Evolutionary conservation across 2,888 invertebrate genomes (phyloP).

Genomic region (Galerucella nymphaeae): DNA sequence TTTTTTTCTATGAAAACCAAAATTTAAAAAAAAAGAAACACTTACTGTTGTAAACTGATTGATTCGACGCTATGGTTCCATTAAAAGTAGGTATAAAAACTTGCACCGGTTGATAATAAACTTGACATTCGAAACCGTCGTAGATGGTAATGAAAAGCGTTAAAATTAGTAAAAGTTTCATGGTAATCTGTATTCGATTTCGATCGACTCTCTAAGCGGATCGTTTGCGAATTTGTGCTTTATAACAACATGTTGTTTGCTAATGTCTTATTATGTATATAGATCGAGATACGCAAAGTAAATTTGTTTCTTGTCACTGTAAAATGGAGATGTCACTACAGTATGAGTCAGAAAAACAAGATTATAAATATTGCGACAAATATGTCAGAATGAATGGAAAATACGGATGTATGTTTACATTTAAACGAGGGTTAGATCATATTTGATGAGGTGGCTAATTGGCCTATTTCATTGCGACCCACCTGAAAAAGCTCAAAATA

Average conservation of each 20-base stretch:
- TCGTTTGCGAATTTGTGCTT: constrained; percentile 16
- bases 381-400: no score
- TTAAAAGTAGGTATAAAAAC: constrained; percentile 51
- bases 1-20: no score
- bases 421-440: no score
- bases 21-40: neutral
- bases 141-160: constrained; percentile 31
- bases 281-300: constrained; percentile 8
- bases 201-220: neutral
- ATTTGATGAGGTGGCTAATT: no score
- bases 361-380: neutral
- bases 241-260: constrained; percentile 16
- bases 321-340: neutral
- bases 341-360: constrained; percentile 12
- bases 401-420: no score
- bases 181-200: constrained; percentile 24
- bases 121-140: constrained; percentile 40
- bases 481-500: no score
- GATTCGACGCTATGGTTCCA: constrained; percentile 41
- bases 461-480: no score
- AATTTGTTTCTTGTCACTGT: constrained; percentile 16
- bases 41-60: constrained; percentile 27
- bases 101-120: constrained; percentile 52
- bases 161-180: constrained; percentile 31
- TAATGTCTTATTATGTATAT: constrained; percentile 13